Evolutionary conservation across 2,888 invertebrate genomes (phyloP).

Genomic region (Caenorhabditis doughertyi): DNA sequence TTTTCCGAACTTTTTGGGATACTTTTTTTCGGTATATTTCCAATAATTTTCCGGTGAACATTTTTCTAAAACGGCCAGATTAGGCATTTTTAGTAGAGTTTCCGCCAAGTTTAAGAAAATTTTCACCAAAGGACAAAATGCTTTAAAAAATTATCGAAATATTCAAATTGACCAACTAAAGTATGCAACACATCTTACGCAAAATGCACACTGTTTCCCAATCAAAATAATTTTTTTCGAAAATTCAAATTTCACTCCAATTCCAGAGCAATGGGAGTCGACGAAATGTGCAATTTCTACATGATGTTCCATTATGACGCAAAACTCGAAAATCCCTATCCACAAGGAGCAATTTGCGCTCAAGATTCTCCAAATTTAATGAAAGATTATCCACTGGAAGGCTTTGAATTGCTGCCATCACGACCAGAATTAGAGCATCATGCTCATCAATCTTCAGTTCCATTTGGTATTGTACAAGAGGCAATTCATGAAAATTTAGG

Average conservation of each 20-base stretch:
- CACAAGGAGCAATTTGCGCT: slow-evolving; percentile 78
- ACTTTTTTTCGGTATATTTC: too few species aligned
- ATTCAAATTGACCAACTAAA: too few species aligned
- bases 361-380: slow-evolving; percentile 39
- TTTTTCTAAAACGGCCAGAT: too few species aligned
- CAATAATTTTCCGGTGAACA: too few species aligned
- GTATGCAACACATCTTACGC: too few species aligned
- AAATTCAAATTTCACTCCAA: neutral
- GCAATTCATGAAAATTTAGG: slow-evolving; percentile 71
- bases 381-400: slow-evolving; percentile 76
- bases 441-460: slow-evolving; percentile 81
- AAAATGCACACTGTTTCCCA: too few species aligned
- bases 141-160: too few species aligned
- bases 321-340: slow-evolving; percentile 81
- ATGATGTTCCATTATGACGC: slow-evolving; percentile 84
- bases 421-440: slow-evolving; percentile 84
- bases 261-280: slow-evolving; percentile 83
- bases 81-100: too few species aligned
- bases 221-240: too few species aligned
- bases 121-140: too few species aligned
- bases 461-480: slow-evolving; percentile 81
- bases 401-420: slow-evolving; percentile 62
- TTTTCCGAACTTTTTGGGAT: too few species aligned
- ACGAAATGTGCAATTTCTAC: slow-evolving; percentile 86
- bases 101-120: too few species aligned